phyloP scores from a whole-genome alignment of 2,797 vertebrate genomes.

The Acrocephalus scirpaceus region DNA sequence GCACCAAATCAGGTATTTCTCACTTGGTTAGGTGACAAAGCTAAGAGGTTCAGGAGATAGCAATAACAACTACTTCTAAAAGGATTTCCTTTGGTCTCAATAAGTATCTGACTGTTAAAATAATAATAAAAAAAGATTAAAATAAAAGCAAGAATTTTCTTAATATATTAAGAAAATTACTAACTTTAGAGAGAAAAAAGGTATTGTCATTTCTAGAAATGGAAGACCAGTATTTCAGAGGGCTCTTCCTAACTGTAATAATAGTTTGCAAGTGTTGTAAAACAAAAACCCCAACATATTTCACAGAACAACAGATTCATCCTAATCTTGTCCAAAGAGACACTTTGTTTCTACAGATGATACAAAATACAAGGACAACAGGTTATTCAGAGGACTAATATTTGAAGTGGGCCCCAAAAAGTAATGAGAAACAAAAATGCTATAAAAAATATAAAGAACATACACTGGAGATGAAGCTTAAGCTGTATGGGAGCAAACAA shows the following conservation, averaged over 20 bases:
- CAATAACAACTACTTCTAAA: background rate
- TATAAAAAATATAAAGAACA: background rate
- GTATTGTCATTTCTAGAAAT: background rate
- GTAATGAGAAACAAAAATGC: background rate
- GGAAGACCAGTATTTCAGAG: background rate
- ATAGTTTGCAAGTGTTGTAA: background rate
- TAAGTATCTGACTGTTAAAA: background rate
- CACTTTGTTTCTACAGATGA: background rate
- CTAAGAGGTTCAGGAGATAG: background rate
- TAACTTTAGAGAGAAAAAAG: background rate
- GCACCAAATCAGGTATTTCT: background rate
- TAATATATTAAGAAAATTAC: background rate
- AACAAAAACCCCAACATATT: background rate
- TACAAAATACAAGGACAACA: background rate
- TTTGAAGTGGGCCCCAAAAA: background rate
- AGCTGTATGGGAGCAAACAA: background rate
- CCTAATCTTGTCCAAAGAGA: background rate
- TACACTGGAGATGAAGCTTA: background rate
- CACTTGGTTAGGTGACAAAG: background rate
- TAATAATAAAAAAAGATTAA: background rate
- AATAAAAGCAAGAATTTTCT: background rate
- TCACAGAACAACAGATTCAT: background rate
- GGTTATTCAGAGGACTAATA: background rate
- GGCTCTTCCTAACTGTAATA: background rate
- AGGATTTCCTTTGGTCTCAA: background rate